Conservation (phyloP, 92 coral and sea anemone genomes). For the Bergia sp. region DNA sequence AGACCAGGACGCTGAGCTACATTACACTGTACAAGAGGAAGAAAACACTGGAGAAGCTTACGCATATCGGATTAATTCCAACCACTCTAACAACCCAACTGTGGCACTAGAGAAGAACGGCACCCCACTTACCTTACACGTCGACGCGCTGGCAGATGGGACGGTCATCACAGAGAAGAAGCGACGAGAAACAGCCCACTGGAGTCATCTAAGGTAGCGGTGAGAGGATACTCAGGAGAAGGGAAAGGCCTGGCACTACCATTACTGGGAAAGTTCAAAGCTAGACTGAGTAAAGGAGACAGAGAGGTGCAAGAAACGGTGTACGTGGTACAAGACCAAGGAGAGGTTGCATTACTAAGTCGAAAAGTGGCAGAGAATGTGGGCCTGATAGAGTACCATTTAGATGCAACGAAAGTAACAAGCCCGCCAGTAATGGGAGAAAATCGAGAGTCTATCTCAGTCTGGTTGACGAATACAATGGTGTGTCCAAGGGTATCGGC, state of each 20-base stretch:
- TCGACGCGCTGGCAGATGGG: constrained; percentile 53
- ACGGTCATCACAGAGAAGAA: constrained; percentile 33
- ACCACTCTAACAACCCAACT: constrained; percentile 2
- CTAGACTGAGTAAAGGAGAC: not conserved
- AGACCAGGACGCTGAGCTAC: not conserved
- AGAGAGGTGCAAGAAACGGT: constrained; percentile 24
- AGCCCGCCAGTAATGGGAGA: constrained; percentile 26
- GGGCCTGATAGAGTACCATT: constrained; percentile 53
- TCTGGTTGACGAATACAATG: constrained; percentile 52
- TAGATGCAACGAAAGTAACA: constrained; percentile 19
- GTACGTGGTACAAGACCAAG: constrained; percentile 41
- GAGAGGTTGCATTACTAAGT: constrained; percentile 46
- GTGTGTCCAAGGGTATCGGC: constrained; percentile 45
- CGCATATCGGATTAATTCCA: constrained; percentile 27
- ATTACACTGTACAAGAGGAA: constrained; percentile 4
- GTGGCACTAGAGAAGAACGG: constrained; percentile 24
- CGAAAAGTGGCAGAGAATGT: constrained; percentile 31
- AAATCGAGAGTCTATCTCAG: constrained; percentile 21
- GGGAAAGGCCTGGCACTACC: constrained; percentile 45
- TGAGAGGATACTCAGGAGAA: constrained; percentile 13
- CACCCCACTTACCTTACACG: constrained; percentile 35
- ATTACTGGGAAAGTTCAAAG: constrained; percentile 18
- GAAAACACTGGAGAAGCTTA: constrained; percentile 40
- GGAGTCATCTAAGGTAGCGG: not conserved
- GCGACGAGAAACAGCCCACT: not conserved